Base-by-base conservation (phyloP, 2,113 vertebrate genomes). In the Chroicocephalus ridibundus region DNA sequence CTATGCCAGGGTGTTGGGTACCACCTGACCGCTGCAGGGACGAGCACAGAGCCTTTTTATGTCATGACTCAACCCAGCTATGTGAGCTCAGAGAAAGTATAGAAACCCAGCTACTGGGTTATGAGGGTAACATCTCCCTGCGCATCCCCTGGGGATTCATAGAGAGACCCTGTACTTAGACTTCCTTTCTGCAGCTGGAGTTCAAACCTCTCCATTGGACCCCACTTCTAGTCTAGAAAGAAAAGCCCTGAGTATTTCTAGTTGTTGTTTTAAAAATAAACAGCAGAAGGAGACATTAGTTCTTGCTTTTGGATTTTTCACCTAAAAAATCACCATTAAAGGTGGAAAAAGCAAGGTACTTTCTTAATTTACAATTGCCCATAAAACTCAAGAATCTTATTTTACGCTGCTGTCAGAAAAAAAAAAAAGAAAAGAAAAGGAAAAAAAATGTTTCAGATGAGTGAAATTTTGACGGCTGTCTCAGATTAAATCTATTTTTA, bases 91-190 rank as follows among this genome's bases (percentile, higher is more conserved):
- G 15, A 81, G 46, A 31, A 72, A 13, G 5, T 10, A 9, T 13
- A 49, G 47, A 22, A 42, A 1, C 13, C 6, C 9, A 77, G 20
- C 15, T 69, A 9, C 9, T 47, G 36, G 7, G 10, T 38, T 71
- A 9, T 34, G 34, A 84, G 60, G 27, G 24, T 5, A 21, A 8
- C 29, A 47, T 34, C 11, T 54, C 22, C 20, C 11, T 9, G 13
- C 7, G 8, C 5, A 11, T 61, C 61, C 27, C 55, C 13, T 36
- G 9, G 6, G 8, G 21, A n/a, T 60, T 55, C 69, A 29, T 1
- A 38, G 72, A 17, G 20, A 29, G 0, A 70, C 5, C 3, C 19
- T 25, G 13, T 15, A 13, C 9, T 32, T 15, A 11, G 0, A 1
- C 4, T 85, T 75, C 16, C 15, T 58, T 92, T 87, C 61, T 66